Conservation (phyloP, 1,140 invertebrate genomes). For the Lepidurus packardi region DNA sequence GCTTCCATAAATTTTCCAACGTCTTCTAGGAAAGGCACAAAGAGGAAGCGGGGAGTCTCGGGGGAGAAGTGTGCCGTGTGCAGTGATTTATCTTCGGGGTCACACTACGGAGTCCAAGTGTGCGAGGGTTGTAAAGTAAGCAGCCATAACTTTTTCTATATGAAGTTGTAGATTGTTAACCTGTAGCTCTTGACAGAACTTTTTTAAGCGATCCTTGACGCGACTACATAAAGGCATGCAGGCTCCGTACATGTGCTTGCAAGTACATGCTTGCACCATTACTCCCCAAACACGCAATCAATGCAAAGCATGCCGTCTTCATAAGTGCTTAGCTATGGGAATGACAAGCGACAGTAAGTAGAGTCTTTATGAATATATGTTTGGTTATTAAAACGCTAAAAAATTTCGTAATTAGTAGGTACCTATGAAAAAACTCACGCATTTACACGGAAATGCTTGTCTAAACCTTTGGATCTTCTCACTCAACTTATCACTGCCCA, state of each 20-base stretch:
- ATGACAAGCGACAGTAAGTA: constrained; percentile 21
- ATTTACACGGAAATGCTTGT: neutral
- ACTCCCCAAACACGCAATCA: constrained; percentile 24
- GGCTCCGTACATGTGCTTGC: constrained; percentile 22
- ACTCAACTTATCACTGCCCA: constrained; percentile 26
- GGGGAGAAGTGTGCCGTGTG: constrained; percentile 27
- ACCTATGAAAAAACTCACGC: neutral
- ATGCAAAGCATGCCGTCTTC: constrained; percentile 31
- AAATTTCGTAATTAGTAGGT: neutral
- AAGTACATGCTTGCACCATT: constrained; percentile 17
- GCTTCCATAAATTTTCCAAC: neutral
- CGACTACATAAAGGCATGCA: constrained; percentile 7
- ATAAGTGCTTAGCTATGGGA: constrained; percentile 23
- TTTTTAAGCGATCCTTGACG: constrained; percentile 24
- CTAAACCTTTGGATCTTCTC: neutral
- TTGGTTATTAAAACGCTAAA: neutral
- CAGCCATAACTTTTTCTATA: neutral
- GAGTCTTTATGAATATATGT: neutral
- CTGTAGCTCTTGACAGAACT: constrained; percentile 21
- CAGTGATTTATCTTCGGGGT: constrained; percentile 28
- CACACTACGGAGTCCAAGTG: constrained; percentile 30
- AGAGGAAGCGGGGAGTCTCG: neutral
- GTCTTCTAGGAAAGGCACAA: neutral
- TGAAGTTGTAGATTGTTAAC: neutral
- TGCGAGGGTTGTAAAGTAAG: constrained; percentile 34